A percentile compares a stretch with the other conserved stretches of the same genome.
Conservation (phyloP, 2,888 invertebrate genomes). For the Drosophila dives region DNA sequence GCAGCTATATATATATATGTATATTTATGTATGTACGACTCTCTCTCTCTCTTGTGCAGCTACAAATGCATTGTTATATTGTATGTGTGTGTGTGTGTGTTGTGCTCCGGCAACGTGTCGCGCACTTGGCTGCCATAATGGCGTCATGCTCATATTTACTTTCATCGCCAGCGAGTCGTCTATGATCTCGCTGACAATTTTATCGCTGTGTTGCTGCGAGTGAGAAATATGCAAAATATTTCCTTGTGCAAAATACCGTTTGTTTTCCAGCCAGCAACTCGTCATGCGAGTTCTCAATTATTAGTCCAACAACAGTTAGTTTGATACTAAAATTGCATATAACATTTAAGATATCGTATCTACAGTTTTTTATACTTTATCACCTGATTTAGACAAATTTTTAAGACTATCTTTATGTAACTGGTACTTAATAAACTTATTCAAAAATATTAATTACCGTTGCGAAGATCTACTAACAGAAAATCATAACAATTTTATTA, state of each 20-base stretch:
- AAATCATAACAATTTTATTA: no score
- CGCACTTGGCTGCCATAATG: slow-evolving; percentile 71
- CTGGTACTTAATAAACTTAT: not conserved
- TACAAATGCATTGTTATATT: slow-evolving; percentile 37
- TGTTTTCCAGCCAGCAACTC: slow-evolving; percentile 40
- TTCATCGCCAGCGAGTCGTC: slow-evolving; percentile 73
- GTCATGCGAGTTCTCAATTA: slow-evolving; percentile 3
- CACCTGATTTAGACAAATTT: not conserved
- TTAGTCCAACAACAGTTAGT: not conserved
- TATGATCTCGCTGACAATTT: slow-evolving; percentile 82
- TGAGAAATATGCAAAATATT: slow-evolving; percentile 77
- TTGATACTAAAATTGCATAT: not conserved
- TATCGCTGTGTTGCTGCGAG: slow-evolving; percentile 67
- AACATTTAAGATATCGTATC: not conserved
- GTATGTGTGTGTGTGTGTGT: slow-evolving; percentile 14
- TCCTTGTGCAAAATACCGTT: slow-evolving; percentile 69
- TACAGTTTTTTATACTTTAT: not conserved
- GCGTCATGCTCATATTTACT: slow-evolving; percentile 81
- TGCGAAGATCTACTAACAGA: no score
- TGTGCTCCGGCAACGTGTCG: slow-evolving; percentile 55
- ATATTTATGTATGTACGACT: not conserved
- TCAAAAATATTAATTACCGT: no score
- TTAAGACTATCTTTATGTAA: not conserved
- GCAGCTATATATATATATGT: not conserved
- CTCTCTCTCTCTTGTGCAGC: slow-evolving; percentile 14